Conservation (phyloP, 1,140 invertebrate species). For the Diuraphis noxia region DNA sequence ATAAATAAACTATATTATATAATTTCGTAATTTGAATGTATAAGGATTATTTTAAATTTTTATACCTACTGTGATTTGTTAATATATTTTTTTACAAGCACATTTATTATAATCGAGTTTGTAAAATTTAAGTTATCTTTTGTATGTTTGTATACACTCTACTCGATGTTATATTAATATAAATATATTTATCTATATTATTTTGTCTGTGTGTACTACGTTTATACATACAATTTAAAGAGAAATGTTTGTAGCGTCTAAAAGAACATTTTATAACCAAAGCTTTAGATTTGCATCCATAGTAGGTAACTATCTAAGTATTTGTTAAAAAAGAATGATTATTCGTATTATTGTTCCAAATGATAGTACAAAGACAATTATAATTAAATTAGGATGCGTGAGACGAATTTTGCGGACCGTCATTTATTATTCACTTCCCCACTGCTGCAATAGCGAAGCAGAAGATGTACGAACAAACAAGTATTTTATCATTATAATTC, state of each 20-base stretch:
- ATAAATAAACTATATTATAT: no score
- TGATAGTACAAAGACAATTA: neutral
- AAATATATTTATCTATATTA: no score
- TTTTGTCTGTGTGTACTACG: no score
- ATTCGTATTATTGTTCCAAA: neutral
- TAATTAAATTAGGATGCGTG: conserved; percentile 13
- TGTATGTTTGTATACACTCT: no score
- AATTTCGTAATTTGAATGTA: no score
- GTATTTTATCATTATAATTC: conserved; percentile 39
- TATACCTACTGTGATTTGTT: neutral
- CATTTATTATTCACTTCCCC: conserved; percentile 14
- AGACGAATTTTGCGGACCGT: neutral
- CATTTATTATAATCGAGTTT: neutral
- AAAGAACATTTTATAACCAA: neutral
- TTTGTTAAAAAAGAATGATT: neutral
- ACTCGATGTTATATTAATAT: no score
- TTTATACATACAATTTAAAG: neutral
- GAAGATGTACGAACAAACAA: neutral
- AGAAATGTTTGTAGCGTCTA: neutral
- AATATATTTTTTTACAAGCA: no score
- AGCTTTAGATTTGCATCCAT: neutral
- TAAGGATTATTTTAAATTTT: no score
- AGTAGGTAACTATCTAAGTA: neutral
- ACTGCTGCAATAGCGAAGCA: neutral
- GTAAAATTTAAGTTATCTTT: neutral